These are phyloP conservation scores for Scaptomyza polygonia DNA, from an alignment of 2,888 invertebrate species.

Conservation along the genomic window DNA sequence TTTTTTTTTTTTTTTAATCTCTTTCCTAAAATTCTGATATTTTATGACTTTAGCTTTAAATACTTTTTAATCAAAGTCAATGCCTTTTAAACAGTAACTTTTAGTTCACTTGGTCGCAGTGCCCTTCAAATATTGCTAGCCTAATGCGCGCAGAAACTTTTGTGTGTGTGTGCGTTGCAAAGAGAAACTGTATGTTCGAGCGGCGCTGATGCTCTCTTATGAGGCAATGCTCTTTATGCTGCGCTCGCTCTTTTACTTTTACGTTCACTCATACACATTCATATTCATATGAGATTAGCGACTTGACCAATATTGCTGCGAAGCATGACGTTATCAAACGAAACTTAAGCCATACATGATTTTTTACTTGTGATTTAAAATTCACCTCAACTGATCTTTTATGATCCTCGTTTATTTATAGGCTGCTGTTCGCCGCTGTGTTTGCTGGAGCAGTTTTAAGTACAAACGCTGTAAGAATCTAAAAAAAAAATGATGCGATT, in stretches of 20 bases:
- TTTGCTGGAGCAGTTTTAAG: slow-evolving; percentile 78
- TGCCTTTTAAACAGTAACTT: not conserved
- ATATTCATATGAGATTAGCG: slow-evolving; percentile 27
- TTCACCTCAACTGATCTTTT: slow-evolving; percentile 4
- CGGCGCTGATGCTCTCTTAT: slow-evolving; percentile 32
- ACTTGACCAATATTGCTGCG: slow-evolving; percentile 4
- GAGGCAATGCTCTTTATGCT: slow-evolving; percentile 19
- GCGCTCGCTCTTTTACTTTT: not conserved
- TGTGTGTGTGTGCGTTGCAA: not conserved
- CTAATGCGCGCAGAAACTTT: not conserved
- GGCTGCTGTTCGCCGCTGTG: slow-evolving; percentile 83
- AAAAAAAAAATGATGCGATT: not conserved
- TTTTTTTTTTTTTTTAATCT: too few species aligned
- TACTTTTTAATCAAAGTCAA: not conserved
- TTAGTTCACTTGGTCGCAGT: slow-evolving; percentile 16
- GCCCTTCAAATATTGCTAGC: slow-evolving; percentile 24
- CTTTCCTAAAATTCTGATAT: not conserved
- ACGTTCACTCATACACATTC: slow-evolving; percentile 2
- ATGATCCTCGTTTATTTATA: slow-evolving; percentile 36
- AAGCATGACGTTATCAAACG: slow-evolving; percentile 17
- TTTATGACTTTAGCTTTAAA: too few species aligned
- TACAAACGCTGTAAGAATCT: slow-evolving; percentile 81
- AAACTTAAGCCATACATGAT: not conserved
- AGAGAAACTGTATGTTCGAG: slow-evolving; percentile 5
- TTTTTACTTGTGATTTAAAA: not conserved